These are phyloP conservation scores for Linnaemya vulpina DNA, from an alignment of 2,888 invertebrate genomes.

Conservation along the genomic window DNA sequence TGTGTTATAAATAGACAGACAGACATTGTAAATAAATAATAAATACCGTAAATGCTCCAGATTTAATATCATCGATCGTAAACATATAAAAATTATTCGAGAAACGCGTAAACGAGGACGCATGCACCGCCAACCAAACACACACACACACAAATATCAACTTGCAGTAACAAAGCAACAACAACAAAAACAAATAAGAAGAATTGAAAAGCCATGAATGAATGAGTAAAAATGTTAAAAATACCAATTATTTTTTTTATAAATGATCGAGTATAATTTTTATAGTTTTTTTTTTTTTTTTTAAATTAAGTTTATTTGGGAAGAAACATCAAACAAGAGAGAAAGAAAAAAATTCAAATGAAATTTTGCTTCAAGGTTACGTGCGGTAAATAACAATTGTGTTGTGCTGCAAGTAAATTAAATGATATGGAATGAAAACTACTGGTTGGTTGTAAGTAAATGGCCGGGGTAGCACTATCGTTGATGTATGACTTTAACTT, in stretches of 20 bases:
- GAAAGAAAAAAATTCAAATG: slow-evolving; percentile 55
- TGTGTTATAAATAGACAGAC: slow-evolving; percentile 44
- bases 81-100: slow-evolving; percentile 30
- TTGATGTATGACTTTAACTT: not conserved
- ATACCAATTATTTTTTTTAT: slow-evolving; percentile 39
- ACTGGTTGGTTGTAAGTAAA: not conserved
- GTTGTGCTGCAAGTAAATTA: slow-evolving; percentile 35
- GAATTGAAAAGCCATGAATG: slow-evolving; percentile 30
- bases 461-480: slow-evolving; percentile 2
- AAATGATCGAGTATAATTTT: not conserved
- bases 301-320: slow-evolving; percentile 15
- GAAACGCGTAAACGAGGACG: slow-evolving; percentile 32
- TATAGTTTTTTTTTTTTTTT: slow-evolving; percentile 7
- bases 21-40: slow-evolving; percentile 18
- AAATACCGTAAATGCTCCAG: slow-evolving; percentile 67
- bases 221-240: slow-evolving; percentile 30
- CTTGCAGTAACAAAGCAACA: not conserved
- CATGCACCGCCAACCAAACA: not conserved
- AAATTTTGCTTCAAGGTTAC: slow-evolving; percentile 68
- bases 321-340: slow-evolving; percentile 37
- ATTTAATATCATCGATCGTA: slow-evolving; percentile 27
- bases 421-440: slow-evolving; percentile 7
- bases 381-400: slow-evolving; percentile 69
- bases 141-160: not conserved
- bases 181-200: not conserved